These are phyloP conservation scores for Coelinius sp. DNA, from an alignment of 2,888 invertebrate genomes.

Conservation along the genomic window DNA sequence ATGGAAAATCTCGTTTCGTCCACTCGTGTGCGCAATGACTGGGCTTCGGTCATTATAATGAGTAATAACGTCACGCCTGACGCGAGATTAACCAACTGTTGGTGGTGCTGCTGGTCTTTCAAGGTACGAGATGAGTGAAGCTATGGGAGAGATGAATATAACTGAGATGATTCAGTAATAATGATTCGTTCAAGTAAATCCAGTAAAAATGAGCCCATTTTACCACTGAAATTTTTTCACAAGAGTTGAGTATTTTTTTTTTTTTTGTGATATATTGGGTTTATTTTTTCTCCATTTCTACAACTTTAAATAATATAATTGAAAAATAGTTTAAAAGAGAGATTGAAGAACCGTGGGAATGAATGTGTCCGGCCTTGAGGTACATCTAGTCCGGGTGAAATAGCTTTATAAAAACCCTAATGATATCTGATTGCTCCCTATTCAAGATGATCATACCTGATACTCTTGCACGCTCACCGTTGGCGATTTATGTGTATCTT, in stretches of 20 bases:
- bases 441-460: slow-evolving; percentile 63
- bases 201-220: not conserved
- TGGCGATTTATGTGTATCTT: slow-evolving; percentile 22
- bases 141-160: slow-evolving; percentile 19
- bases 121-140: slow-evolving; percentile 2
- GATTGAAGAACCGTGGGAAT: slow-evolving; percentile 52
- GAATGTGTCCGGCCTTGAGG: slow-evolving; percentile 46
- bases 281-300: not conserved
- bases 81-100: slow-evolving; percentile 40
- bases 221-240: no score
- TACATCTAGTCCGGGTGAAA: slow-evolving; percentile 46
- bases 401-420: slow-evolving; percentile 63
- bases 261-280: not conserved
- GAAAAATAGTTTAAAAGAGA: slow-evolving; percentile 2
- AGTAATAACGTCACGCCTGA: slow-evolving; percentile 44
- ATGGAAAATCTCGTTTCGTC: slow-evolving; percentile 36
- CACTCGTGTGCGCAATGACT: slow-evolving; percentile 34
- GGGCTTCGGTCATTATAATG: slow-evolving; percentile 40
- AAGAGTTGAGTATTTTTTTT: no score
- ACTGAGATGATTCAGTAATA: not conserved
- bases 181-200: not conserved
- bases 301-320: not conserved
- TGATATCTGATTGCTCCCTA: slow-evolving; percentile 69
- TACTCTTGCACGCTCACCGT: slow-evolving; percentile 38
- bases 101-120: slow-evolving; percentile 3